Conservation (phyloP, 2,888 invertebrate genomes). For the Noctua pronuba region DNA sequence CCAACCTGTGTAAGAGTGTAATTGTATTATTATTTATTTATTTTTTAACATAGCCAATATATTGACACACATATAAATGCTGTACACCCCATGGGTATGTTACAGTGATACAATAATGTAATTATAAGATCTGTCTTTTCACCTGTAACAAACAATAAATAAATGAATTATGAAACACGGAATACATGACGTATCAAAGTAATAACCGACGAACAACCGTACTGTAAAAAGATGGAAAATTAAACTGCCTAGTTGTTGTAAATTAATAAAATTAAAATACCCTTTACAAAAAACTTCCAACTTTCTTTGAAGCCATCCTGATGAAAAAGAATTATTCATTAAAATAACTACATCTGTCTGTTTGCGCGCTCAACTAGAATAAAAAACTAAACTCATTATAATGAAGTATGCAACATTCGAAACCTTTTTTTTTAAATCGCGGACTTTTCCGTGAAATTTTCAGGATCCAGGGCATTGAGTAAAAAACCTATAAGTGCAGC, state of each 20-base stretch:
- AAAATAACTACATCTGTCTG: conserved; percentile 29
- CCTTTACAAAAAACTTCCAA: conserved; percentile 44
- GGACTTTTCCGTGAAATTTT: conserved; percentile 23
- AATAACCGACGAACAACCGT: conserved; percentile 8
- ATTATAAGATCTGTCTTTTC: too few relatives aligned
- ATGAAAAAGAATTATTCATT: conserved; percentile 5
- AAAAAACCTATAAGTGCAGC: conserved; percentile 35
- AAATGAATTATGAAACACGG: too few relatives aligned
- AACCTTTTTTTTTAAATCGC: neutral
- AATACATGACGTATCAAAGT: conserved; percentile 19
- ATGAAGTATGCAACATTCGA: conserved; percentile 5
- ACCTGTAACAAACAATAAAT: too few relatives aligned
- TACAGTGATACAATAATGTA: too few relatives aligned
- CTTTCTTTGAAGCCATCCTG: conserved; percentile 30
- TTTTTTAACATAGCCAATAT: too few relatives aligned
- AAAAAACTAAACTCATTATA: conserved; percentile 17
- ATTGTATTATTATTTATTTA: too few relatives aligned
- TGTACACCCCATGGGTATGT: too few relatives aligned
- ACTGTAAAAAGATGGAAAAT: conserved; percentile 12
- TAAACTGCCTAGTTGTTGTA: conserved; percentile 39
- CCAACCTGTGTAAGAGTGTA: too few relatives aligned
- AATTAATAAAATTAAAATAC: conserved; percentile 56
- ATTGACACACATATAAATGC: too few relatives aligned
- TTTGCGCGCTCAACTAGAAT: conserved; percentile 12
- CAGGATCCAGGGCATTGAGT: conserved; percentile 15